Evolutionary conservation across 2,888 invertebrate genomes (phyloP).

Genomic region (Eledone cirrhosa): DNA sequence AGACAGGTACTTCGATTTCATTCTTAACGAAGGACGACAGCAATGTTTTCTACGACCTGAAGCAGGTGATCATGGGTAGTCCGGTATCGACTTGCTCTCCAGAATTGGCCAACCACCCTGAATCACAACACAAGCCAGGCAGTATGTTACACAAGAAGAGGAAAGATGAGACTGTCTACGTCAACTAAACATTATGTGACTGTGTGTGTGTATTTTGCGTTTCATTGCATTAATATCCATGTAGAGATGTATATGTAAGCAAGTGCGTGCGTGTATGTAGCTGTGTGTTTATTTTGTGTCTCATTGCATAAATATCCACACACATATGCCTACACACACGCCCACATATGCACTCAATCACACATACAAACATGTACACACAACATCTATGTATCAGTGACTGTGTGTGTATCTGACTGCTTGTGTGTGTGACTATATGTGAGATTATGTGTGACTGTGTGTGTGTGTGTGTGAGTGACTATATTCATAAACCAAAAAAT

Average conservation of each 20-base stretch:
- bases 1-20: conserved; percentile 93
- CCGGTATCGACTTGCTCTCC: conserved; percentile 95
- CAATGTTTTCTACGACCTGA: conserved; percentile 93
- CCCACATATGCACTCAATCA: background rate
- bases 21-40: conserved; percentile 98
- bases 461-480: too few relatives aligned
- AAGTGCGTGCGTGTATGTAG: background rate
- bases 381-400: background rate
- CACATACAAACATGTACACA: background rate
- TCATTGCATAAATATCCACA: background rate
- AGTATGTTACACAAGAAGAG: conserved; percentile 85
- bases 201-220: background rate
- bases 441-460: too few relatives aligned
- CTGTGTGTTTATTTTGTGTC: background rate
- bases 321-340: background rate
- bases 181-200: background rate
- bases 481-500: too few relatives aligned
- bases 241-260: background rate
- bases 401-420: too few relatives aligned
- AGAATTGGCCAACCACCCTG: conserved; percentile 96
- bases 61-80: conserved; percentile 83
- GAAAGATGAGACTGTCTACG: conserved; percentile 61
- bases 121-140: conserved; percentile 97
- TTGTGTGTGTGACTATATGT: too few relatives aligned
- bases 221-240: background rate